A percentile compares a stretch with the other conserved stretches of the same genome.
These are phyloP conservation scores for Phycodurus eques DNA, from an alignment of 2,113 vertebrate species.

Conservation along the genomic window DNA sequence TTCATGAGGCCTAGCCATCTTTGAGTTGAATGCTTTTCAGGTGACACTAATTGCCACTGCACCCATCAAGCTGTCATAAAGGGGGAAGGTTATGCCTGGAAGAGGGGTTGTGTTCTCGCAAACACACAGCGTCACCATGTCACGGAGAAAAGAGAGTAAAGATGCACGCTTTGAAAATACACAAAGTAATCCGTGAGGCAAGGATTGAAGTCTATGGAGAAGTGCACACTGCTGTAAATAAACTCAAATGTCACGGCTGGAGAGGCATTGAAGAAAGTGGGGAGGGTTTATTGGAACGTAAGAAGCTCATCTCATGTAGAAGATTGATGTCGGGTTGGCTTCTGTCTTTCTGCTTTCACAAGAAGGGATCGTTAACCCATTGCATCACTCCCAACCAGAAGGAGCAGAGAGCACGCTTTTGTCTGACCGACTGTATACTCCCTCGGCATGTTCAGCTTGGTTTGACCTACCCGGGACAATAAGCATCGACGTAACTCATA, in stretches of 20 bases:
- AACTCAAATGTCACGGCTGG: conserved; percentile 33
- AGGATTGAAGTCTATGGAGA: conserved; percentile 69
- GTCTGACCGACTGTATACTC: background rate
- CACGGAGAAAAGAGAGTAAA: conserved; percentile 44
- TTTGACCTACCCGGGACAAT: background rate
- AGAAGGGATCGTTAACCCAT: background rate
- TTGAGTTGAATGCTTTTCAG: conserved; percentile 66
- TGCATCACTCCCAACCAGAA: background rate
- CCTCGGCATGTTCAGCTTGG: background rate
- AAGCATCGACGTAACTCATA: background rate
- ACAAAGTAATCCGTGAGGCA: conserved; percentile 54
- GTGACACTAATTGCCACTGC: conserved; percentile 76
- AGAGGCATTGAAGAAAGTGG: conserved; percentile 21
- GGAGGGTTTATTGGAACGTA: conserved; percentile 40
- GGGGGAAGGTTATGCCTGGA: conserved; percentile 49
- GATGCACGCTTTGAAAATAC: conserved; percentile 35
- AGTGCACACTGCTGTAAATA: conserved; percentile 50
- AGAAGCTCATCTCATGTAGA: conserved; percentile 32
- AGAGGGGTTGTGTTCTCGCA: conserved; percentile 40
- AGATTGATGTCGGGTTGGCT: conserved; percentile 6
- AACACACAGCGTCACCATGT: conserved; percentile 33
- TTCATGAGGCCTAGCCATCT: conserved; percentile 54
- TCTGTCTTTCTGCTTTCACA: background rate
- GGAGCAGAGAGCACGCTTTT: background rate
- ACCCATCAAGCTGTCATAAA: conserved; percentile 67